Conservation (phyloP, 2,888 invertebrate species). For the Epicampocera succincta region DNA sequence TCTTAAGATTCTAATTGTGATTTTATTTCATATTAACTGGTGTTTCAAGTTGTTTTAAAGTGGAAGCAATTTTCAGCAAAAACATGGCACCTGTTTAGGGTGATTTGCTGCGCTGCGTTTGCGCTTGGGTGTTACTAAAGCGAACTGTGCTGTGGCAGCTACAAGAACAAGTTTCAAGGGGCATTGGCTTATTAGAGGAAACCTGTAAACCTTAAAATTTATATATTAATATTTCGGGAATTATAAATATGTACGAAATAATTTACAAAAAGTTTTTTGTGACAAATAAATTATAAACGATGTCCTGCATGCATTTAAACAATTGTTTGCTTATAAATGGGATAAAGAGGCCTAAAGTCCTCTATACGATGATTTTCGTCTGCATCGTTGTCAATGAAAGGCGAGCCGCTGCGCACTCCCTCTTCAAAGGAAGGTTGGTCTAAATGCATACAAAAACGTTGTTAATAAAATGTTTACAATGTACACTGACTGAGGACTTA, state of each 20-base stretch:
- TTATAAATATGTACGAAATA: not conserved
- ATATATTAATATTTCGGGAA: not conserved
- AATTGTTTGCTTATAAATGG: constrained; percentile 71
- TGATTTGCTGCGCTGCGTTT: constrained; percentile 11
- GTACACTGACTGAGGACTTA: not conserved
- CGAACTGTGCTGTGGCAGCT: constrained; percentile 1
- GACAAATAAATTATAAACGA: not conserved
- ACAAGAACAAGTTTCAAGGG: not conserved
- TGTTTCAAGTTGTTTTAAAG: constrained; percentile 28
- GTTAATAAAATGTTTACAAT: too few relatives aligned
- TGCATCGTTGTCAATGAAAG: constrained; percentile 72
- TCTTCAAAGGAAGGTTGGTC: constrained; percentile 74
- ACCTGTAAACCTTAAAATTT: not conserved
- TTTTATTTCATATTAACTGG: constrained; percentile 1
- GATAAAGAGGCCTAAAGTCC: constrained; percentile 73
- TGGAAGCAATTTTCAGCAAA: constrained; percentile 40
- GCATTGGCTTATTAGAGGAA: not conserved
- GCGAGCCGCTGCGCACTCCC: constrained; percentile 71
- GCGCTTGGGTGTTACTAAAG: constrained; percentile 5
- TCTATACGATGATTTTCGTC: constrained; percentile 71
- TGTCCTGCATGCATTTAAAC: constrained; percentile 20
- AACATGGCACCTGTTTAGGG: constrained; percentile 22
- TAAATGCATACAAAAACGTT: too few relatives aligned
- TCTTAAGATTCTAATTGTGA: not conserved
- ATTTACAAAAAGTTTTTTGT: not conserved